Evolutionary conservation across 2,113 vertebrate species (phyloP), one percentile per base, ranked within the genome.

Genomic region (Tonatia bakeri): DNA sequence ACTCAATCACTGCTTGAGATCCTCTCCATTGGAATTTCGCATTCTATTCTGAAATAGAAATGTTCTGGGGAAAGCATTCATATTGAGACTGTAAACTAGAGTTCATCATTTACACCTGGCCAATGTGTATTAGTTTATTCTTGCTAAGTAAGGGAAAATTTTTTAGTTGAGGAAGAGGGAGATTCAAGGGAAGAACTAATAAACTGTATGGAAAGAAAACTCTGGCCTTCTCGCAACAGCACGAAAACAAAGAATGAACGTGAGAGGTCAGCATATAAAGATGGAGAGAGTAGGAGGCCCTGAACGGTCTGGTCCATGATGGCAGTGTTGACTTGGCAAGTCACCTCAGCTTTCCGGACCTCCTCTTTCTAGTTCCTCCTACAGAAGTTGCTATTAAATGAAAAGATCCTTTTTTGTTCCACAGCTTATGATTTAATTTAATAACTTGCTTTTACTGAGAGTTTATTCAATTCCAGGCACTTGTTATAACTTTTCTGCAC

Each of bases 381-480:
- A n/a, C 54, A 79, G 31, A 89, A 26, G 22, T 20, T 93, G 43
- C 22, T 64, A 67, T 31, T 82, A 67, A 36, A 75, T 36, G 0
- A 73, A 61, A 59, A 65, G 2, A 4, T 79, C 28, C 36, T 47
- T 67, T 91, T 86, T 56, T 28, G 43, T 73, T 64, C 12, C 20
- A 82, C 7, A 82, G 64, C 1, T n/a, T 88, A n/a, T 79, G 43
- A 50, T 38, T 83, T 89, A 77, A 94, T 79, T 67, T 79, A 93
- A 94, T 77, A 89, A 43, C 54, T 97, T 85, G 40, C 17, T 20
- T 91, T 94, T 89, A 84, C 36, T 52, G 83, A 92, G 17, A 67
- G 11, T 91, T 93, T 76, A 43, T 45, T 88, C 5, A 56, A 43
- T 82, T 5, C 36, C 43, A 83, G 47, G 31, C 15, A 82, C 45